Base-by-base conservation (phyloP, 2,113 vertebrate species). In the Cyanoliseus patagonus region DNA sequence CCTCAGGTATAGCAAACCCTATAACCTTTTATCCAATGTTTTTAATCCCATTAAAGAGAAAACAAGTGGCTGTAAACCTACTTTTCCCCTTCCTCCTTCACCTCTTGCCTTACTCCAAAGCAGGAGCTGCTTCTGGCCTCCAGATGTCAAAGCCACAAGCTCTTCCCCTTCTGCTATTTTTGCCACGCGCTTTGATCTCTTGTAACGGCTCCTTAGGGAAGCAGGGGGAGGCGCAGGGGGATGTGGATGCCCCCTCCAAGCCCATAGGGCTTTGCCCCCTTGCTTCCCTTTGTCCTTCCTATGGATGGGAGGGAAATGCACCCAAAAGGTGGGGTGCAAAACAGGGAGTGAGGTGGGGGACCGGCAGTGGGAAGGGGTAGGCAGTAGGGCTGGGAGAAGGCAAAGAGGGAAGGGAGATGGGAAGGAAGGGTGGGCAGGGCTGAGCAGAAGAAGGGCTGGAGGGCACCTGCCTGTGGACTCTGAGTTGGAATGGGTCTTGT, bases 81-180 rank as follows among this genome's bases (percentile, higher is more conserved):
- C 17, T 66, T 82, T 85, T 80, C 69, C 33, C 81, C 91, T 75
- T 39, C 33, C 3, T 96, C 83, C 88, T 87, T 80, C 72, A 86
- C 25, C 76, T 66, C 86, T 69, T 95, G 72, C 91, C 69, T 82
- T 82, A 19, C 28, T 91, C 51, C 4, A 28, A 88, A 46, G 78
- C 86, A 95, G 83, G 90, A 90, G 74, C 67, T 66, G 88, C 86
- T 98, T 98, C 97, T 98, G 98, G 98, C 74, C 84, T 96, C 98
- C 98, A 98, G 97, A 98, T 98, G 98, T 95, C 70, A 28, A 73
- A 93, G 83, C 94, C 97, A 96, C 73, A 68, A 95, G 95, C 90
- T 31, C 96, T 97, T 97, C 95, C 89, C 96, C 78, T 78, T 77
- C 44, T 95, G 94, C 95, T 98, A 75, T 98, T 98, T 96, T 97